A percentile compares a stretch with the other conserved stretches of the same genome.
These are phyloP conservation scores for Hirtodrosophila confusa DNA, from an alignment of 2,888 invertebrate species.

Conservation along the genomic window DNA sequence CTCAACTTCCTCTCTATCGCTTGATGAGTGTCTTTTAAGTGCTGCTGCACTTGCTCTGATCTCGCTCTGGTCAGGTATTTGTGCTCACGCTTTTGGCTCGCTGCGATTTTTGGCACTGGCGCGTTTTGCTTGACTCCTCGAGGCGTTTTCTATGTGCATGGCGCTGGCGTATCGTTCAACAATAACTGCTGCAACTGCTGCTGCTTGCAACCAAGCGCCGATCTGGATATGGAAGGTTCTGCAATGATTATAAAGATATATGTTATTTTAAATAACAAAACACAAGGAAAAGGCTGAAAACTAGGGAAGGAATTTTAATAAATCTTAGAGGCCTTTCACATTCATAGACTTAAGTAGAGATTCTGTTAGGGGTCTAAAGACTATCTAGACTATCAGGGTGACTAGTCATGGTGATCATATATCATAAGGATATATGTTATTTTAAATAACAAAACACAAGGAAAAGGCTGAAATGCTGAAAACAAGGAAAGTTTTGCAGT, in stretches of 20 bases:
- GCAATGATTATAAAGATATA: constrained; percentile 2
- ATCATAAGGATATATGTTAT: neutral
- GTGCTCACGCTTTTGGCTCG: constrained; percentile 50
- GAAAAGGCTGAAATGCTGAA: too few relatives aligned
- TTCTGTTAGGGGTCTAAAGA: too few relatives aligned
- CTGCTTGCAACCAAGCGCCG: constrained; percentile 45
- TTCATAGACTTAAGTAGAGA: too few relatives aligned
- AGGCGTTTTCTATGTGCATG: constrained; percentile 69
- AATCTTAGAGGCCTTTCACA: too few relatives aligned
- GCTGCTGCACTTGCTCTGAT: constrained; percentile 2
- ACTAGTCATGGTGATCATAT: too few relatives aligned
- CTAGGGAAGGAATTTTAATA: too few relatives aligned
- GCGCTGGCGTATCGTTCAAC: constrained; percentile 69
- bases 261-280: neutral
- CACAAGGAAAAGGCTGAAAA: too few relatives aligned
- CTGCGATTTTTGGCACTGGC: constrained; percentile 66
- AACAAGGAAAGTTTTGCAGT: too few relatives aligned
- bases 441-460: too few relatives aligned
- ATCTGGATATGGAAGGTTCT: constrained; percentile 24
- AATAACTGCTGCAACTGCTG: constrained; percentile 55
- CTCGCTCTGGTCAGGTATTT: constrained; percentile 20
- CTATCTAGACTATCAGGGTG: too few relatives aligned
- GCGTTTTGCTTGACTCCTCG: constrained; percentile 48
- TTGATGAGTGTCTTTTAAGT: constrained; percentile 18
- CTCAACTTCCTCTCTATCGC: neutral